Conservation (phyloP, 2,113 vertebrate species). For the Alethe castanea region DNA sequence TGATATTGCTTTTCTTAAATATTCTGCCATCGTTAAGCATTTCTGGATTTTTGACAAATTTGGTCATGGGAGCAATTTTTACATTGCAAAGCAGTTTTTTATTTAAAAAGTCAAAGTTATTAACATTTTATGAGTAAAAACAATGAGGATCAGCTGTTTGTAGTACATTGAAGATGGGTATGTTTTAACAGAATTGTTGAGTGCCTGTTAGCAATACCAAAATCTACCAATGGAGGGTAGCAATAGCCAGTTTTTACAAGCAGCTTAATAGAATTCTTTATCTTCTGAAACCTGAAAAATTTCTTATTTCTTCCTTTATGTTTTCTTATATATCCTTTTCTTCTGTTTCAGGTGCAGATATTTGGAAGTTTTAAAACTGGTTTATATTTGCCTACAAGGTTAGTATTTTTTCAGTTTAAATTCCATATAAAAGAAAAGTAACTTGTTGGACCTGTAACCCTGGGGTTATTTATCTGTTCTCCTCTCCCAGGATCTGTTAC, state of each 20-base stretch:
- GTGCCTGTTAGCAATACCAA: conserved; percentile 11
- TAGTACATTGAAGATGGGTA: background rate
- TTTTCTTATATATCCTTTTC: background rate
- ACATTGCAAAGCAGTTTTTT: background rate
- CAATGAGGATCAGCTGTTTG: background rate
- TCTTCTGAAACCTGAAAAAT: background rate
- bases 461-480: background rate
- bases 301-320: background rate
- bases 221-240: conserved; percentile 63
- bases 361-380: conserved; percentile 97
- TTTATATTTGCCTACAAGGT: conserved; percentile 95
- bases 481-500: background rate
- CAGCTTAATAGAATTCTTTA: background rate
- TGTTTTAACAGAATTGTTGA: background rate
- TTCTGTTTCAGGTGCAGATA: conserved; percentile 86
- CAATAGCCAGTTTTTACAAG: background rate
- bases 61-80: background rate
- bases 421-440: background rate
- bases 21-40: background rate
- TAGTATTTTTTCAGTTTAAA: conserved; percentile 51
- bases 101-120: background rate
- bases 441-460: background rate
- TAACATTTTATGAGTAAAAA: background rate
- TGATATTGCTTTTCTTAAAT: background rate
- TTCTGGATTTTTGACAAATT: background rate